Conservation (phyloP, 2,797 vertebrate species). For the Benthosema pterotum region DNA sequence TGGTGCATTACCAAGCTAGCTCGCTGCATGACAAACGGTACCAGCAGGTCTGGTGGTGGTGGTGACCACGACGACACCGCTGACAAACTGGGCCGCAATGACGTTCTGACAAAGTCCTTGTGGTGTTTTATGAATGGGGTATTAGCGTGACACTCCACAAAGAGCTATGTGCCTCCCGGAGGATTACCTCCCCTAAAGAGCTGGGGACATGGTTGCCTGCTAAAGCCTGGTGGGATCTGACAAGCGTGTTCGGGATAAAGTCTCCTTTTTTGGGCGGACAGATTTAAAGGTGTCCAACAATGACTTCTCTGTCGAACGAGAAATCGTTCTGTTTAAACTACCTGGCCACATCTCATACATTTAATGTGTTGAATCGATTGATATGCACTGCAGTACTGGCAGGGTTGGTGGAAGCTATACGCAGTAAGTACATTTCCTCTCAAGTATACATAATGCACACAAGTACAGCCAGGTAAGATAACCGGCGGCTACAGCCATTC, state of each 20-base stretch:
- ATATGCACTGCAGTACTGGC: no score
- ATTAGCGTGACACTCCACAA: slow-evolving; percentile 45
- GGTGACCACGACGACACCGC: slow-evolving; percentile 40
- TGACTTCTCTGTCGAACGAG: background rate
- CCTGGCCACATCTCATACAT: background rate
- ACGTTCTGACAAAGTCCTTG: slow-evolving; percentile 57
- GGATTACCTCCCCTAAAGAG: slow-evolving; percentile 34
- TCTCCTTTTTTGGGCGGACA: slow-evolving; percentile 1
- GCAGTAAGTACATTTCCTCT: no score
- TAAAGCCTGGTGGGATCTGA: slow-evolving; percentile 12
- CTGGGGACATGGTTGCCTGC: slow-evolving; percentile 19
- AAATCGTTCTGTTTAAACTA: no score
- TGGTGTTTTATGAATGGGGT: slow-evolving; percentile 56
- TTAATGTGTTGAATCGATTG: background rate
- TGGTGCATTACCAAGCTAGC: no score
- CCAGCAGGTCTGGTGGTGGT: slow-evolving; percentile 61
- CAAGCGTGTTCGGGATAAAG: background rate
- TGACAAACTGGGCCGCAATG: slow-evolving; percentile 53
- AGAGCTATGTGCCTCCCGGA: slow-evolving; percentile 27
- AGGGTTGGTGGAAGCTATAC: no score
- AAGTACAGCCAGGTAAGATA: no score
- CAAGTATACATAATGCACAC: no score
- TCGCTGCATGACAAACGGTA: background rate
- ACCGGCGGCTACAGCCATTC: no score
- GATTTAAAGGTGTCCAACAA: slow-evolving; percentile 1